Base-by-base conservation (phyloP, 2,113 vertebrate genomes). In the Rhinoptilus africanus region DNA sequence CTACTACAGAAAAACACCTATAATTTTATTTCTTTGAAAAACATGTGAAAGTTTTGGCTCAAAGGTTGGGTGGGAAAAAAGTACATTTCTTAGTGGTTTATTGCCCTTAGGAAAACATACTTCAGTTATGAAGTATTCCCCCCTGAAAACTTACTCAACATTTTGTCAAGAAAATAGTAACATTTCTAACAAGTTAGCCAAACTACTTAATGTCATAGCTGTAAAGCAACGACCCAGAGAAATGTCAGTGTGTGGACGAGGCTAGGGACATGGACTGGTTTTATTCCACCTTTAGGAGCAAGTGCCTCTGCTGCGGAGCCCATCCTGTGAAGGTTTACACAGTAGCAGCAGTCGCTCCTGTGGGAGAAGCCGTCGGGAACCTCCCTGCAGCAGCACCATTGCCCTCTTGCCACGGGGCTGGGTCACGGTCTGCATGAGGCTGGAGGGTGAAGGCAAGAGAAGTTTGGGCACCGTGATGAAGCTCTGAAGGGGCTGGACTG, bases 61-160 rank as follows among this genome's bases (percentile, higher is more conserved):
- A 89, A 92, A 92, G 94, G 54, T 92, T 32, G 28, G 93, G 87
- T 95, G 92, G 88, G 91, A 92, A 90, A 72, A 93, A 87, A 85
- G 89, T 88, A 93, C 84, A 95, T 94, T 94, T 88, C 91, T 93
- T 81, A 64, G 79, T 82, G 97, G 96, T 98, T 97, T 97, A 93
- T 95, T 93, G 96, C 96, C 96, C 88, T 81, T 86, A 98, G 97
- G 97, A 97, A 98, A 97, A 96, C 97, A 97, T 95, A 74, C 92
- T 96, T 97, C 84, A 88, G 89, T 93, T 95, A 94, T 97, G 97
- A 97, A 96, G 97, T 95, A 92, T 94, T 95, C 97, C 96, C 96
- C 89, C 94, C 93, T 94, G 97, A 97, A 97, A 97, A 96, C 97
- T 96, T 97, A 89, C 96, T 97, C 94, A 95, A 97, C 97, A 88